A percentile compares a stretch with the other conserved stretches of the same genome.
phyloP scores from a whole-genome alignment of 2,113 vertebrate species.

The Amphiprion percula region DNA sequence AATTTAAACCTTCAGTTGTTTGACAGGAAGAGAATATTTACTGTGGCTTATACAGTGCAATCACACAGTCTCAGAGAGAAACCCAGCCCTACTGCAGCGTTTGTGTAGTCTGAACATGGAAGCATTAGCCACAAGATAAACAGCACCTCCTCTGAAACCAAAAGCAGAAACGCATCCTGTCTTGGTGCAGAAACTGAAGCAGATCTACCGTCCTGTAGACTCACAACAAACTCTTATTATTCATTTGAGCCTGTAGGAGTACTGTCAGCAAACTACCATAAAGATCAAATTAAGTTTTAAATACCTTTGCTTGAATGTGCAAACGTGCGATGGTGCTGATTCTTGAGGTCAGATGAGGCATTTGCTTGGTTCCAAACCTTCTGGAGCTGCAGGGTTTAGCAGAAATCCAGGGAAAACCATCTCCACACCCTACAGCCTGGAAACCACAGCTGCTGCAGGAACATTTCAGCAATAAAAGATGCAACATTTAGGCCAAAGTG shows the following conservation, averaged over 20 bases:
- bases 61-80: too few species aligned
- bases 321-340: not conserved
- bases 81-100: too few species aligned
- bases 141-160: not conserved
- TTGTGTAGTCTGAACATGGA: not conserved
- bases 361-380: conserved; percentile 7
- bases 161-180: not conserved
- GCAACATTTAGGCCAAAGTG: not conserved
- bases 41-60: too few species aligned
- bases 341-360: not conserved
- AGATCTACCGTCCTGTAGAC: not conserved
- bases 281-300: not conserved
- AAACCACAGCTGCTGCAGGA: conserved; percentile 25
- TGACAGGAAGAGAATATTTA: too few species aligned
- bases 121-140: conserved; percentile 19
- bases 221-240: not conserved
- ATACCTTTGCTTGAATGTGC: conserved; percentile 26
- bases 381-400: conserved; percentile 10
- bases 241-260: too few species aligned
- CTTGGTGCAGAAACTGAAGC: not conserved
- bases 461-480: not conserved
- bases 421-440: conserved; percentile 6
- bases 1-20: too few species aligned
- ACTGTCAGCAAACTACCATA: too few species aligned
- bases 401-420: conserved; percentile 23